phyloP scores from a whole-genome alignment of 2,113 vertebrate species.

The Brachyistius frenatus region DNA sequence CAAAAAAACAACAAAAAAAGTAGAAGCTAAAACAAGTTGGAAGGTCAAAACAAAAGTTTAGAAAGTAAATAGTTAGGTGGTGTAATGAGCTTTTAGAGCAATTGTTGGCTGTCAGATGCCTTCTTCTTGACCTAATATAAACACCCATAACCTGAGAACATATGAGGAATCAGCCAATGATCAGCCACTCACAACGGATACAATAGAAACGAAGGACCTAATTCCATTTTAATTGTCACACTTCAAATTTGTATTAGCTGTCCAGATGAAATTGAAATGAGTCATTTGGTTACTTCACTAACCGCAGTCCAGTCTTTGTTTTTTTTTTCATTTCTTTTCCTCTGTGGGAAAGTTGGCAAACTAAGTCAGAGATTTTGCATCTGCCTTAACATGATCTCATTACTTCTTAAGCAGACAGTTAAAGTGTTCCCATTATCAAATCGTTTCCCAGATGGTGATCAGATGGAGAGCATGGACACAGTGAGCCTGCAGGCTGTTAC shows the following conservation, averaged over 20 bases:
- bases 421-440: not conserved
- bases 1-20: no score
- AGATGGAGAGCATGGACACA: constrained; percentile 96
- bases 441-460: constrained; percentile 89
- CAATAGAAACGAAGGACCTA: not conserved
- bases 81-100: not conserved
- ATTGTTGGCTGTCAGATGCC: not conserved
- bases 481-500: constrained; percentile 98
- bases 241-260: no score
- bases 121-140: not conserved
- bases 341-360: no score
- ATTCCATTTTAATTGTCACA: not conserved
- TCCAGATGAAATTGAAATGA: no score
- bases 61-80: not conserved
- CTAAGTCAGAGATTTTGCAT: no score
- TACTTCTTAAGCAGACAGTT: not conserved
- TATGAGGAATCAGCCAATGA: not conserved
- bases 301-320: no score
- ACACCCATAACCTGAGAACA: not conserved
- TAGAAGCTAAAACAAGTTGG: not conserved
- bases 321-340: no score
- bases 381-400: not conserved
- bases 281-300: no score
- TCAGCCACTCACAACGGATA: not conserved
- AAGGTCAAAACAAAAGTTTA: not conserved